phyloP scores from a whole-genome alignment of 2,797 vertebrate genomes.

The Astyanax mexicanus region DNA sequence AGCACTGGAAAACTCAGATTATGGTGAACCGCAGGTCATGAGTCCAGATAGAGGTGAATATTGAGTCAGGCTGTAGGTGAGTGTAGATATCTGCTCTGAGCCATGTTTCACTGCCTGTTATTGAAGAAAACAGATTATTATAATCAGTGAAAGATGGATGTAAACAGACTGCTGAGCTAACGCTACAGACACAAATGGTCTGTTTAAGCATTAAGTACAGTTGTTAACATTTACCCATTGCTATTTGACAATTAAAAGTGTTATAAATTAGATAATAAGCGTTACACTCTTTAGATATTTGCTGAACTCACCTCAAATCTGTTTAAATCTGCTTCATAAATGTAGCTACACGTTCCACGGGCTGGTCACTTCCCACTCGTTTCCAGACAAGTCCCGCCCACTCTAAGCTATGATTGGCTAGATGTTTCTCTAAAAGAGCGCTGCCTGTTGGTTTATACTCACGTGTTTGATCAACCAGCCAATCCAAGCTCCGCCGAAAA shows the following conservation, averaged over 20 bases:
- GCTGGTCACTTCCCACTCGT: not conserved
- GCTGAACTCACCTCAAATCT: conserved; percentile 1
- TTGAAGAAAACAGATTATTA: not conserved
- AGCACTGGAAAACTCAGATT: no score
- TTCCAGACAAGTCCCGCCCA: not conserved
- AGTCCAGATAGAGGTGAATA: not conserved
- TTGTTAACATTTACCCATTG: not conserved
- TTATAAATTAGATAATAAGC: not conserved
- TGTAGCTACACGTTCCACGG: not conserved
- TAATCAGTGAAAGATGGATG: not conserved
- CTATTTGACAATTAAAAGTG: not conserved
- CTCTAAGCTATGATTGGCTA: not conserved
- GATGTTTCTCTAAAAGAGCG: not conserved
- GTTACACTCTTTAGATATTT: not conserved
- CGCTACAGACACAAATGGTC: not conserved
- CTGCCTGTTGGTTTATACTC: not conserved
- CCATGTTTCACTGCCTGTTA: not conserved
- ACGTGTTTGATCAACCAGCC: not conserved
- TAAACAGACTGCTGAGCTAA: not conserved
- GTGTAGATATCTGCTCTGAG: no score
- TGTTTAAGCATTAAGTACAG: not conserved
- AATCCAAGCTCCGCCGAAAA: not conserved
- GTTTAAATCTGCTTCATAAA: not conserved
- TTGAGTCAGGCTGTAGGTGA: not conserved
- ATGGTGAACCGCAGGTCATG: not conserved